Conservation (phyloP, 2,888 invertebrate genomes). For the Cataglyphis rosenhaueri region DNA sequence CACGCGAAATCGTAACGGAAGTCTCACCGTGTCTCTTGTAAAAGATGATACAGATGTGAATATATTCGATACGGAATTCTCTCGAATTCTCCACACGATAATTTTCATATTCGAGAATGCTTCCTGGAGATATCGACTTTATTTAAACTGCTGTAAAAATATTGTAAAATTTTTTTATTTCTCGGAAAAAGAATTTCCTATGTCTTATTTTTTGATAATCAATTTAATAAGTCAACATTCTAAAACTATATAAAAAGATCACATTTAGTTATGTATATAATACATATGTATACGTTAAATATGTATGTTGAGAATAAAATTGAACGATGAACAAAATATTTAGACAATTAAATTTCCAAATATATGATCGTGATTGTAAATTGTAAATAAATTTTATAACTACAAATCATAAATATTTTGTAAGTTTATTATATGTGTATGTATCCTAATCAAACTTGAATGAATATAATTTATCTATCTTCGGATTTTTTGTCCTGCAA, state of each 20-base stretch:
- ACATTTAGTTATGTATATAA: not conserved
- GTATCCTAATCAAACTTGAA: not conserved
- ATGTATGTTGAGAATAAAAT: not conserved
- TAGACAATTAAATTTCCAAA: not conserved
- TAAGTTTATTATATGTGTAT: not conserved
- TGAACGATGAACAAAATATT: not conserved
- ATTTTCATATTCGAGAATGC: not conserved
- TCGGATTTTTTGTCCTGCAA: not conserved
- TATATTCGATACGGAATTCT: slow-evolving; percentile 19
- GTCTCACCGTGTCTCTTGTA: not conserved
- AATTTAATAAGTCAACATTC: not conserved
- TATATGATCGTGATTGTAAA: not conserved
- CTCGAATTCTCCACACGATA: not conserved
- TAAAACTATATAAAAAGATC: not conserved
- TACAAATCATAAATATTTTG: not conserved
- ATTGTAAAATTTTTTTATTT: not conserved
- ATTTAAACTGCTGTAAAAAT: not conserved
- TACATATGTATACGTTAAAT: not conserved
- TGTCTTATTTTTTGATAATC: not conserved
- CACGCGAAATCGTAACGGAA: slow-evolving; percentile 60
- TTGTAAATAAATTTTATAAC: not conserved
- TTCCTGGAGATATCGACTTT: not conserved
- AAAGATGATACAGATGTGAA: not conserved
- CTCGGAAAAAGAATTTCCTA: not conserved
- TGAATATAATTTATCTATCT: not conserved